Conservation (phyloP, 2,888 invertebrate species). For the Pemphredon lugubris region DNA sequence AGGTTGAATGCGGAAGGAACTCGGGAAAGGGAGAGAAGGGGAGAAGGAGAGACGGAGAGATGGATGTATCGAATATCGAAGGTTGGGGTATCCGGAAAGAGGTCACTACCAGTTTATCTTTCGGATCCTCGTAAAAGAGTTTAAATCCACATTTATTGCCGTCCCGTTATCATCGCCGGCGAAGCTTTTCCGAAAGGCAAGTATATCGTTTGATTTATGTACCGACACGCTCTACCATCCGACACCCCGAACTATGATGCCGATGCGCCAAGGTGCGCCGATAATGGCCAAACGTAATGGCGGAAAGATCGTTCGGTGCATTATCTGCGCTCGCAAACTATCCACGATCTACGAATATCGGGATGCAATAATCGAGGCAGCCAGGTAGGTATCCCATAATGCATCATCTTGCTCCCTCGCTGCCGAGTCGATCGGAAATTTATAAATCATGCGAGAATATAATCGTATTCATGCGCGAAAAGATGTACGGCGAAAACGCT, state of each 20-base stretch:
- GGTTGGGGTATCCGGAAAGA: neutral
- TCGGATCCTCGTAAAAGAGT: constrained; percentile 62
- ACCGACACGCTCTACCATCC: constrained; percentile 34
- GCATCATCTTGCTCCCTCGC: no score
- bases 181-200: constrained; percentile 23
- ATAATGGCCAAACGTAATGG: constrained; percentile 52
- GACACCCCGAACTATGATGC: constrained; percentile 31
- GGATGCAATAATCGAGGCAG: constrained; percentile 26
- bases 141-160: constrained; percentile 65
- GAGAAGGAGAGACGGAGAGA: neutral
- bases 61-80: constrained; percentile 12
- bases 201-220: constrained; percentile 66
- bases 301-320: constrained; percentile 45
- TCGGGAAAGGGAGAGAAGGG: neutral
- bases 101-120: constrained; percentile 53
- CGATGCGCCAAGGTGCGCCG: constrained; percentile 42
- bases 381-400: no score
- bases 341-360: constrained; percentile 6
- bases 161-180: constrained; percentile 50
- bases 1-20: neutral
- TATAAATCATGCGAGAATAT: no score
- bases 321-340: constrained; percentile 26
- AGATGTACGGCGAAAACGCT: no score
- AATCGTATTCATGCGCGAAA: no score
- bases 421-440: no score